Conservation (phyloP, 2,797 vertebrate genomes). For the Sebastes aleutianus region DNA sequence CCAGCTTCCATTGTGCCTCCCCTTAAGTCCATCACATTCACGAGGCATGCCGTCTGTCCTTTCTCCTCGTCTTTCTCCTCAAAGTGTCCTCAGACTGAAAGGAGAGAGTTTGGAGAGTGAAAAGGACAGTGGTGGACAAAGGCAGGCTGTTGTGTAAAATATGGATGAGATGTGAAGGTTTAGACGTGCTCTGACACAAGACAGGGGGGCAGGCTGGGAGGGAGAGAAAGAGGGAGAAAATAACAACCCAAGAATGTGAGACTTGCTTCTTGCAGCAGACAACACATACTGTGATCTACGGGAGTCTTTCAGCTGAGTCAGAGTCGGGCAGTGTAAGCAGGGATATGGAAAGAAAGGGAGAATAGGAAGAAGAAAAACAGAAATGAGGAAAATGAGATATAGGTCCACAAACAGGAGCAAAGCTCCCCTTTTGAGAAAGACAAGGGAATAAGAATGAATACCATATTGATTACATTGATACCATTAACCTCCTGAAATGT, state of each 20-base stretch:
- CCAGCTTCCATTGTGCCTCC: background rate
- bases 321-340: background rate
- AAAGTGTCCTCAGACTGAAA: background rate
- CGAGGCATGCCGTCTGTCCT: background rate
- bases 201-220: background rate
- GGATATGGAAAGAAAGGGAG: background rate
- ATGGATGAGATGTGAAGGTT: constrained; percentile 36
- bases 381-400: background rate
- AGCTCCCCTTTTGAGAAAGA: background rate
- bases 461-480: background rate
- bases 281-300: constrained; percentile 5
- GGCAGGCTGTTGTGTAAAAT: constrained; percentile 22
- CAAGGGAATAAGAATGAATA: background rate
- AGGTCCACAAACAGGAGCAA: background rate
- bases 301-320: constrained; percentile 4
- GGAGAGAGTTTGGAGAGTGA: background rate
- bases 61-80: background rate
- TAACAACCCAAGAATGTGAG: background rate
- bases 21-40: constrained; percentile 6
- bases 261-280: constrained; percentile 2
- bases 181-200: background rate
- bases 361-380: background rate
- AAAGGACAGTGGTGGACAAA: constrained; percentile 16
- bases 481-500: background rate
- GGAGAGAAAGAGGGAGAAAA: constrained; percentile 3